Conservation (phyloP, 2,888 invertebrate species). For the Prostheceraeus crozeri region DNA sequence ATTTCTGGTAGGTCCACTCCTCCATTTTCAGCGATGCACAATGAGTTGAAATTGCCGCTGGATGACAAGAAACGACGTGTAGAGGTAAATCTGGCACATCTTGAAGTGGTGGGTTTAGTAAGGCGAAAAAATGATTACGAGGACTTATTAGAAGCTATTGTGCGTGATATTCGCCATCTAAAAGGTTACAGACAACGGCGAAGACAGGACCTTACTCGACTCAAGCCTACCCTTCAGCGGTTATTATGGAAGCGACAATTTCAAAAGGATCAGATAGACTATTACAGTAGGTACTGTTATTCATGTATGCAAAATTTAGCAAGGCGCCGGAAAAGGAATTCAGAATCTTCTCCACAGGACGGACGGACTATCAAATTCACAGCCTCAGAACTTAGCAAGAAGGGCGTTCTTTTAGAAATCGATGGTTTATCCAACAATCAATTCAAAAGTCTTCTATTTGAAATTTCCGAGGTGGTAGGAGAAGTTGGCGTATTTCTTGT, state of each 20-base stretch:
- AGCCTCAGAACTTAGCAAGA: slow-evolving; percentile 66
- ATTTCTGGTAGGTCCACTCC: too few relatives aligned
- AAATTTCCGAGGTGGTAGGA: slow-evolving; percentile 64
- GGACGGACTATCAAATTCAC: slow-evolving; percentile 64
- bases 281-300: slow-evolving; percentile 59
- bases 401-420: slow-evolving; percentile 67
- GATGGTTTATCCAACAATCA: slow-evolving; percentile 65
- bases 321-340: too few relatives aligned
- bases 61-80: slow-evolving; percentile 10
- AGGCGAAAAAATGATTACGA: slow-evolving; percentile 66
- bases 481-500: slow-evolving; percentile 65
- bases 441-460: slow-evolving; percentile 69
- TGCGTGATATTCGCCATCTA: slow-evolving; percentile 60
- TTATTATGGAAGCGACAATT: slow-evolving; percentile 66
- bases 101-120: slow-evolving; percentile 66
- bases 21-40: too few relatives aligned
- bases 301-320: slow-evolving; percentile 50
- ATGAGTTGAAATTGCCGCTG: slow-evolving; percentile 9
- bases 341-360: too few relatives aligned
- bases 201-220: slow-evolving; percentile 62
- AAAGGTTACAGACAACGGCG: slow-evolving; percentile 58
- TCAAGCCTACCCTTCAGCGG: slow-evolving; percentile 64
- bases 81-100: slow-evolving; percentile 42
- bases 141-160: slow-evolving; percentile 66
- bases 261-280: slow-evolving; percentile 68